These are phyloP conservation scores for Hypena proboscidalis DNA, from an alignment of 2,888 invertebrate species.

Conservation along the genomic window DNA sequence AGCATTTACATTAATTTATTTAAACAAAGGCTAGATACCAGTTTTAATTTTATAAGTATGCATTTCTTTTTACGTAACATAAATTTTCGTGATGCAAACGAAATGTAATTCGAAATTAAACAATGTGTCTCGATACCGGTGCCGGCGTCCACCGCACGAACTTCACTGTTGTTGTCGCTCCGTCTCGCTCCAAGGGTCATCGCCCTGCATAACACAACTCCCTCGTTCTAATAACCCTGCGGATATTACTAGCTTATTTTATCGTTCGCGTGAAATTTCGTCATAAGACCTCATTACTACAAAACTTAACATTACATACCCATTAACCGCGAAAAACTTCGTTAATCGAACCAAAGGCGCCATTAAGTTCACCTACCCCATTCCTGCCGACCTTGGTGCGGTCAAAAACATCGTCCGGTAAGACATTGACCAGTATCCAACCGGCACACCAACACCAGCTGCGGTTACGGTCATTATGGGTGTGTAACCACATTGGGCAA, in stretches of 20 bases:
- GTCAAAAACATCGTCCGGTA: constrained; percentile 69
- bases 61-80: constrained; percentile 2
- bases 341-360: constrained; percentile 44
- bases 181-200: constrained; percentile 81
- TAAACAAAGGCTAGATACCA: not conserved
- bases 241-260: constrained; percentile 63
- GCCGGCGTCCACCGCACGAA: constrained; percentile 61
- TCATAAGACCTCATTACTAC: constrained; percentile 20
- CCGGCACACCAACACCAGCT: constrained; percentile 57
- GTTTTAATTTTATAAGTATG: not conserved
- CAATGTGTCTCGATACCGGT: constrained; percentile 28
- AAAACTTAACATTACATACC: constrained; percentile 3
- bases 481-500: constrained; percentile 69
- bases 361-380: constrained; percentile 67
- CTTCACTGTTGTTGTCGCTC: constrained; percentile 83
- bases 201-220: constrained; percentile 73
- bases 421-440: constrained; percentile 74
- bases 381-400: constrained; percentile 77
- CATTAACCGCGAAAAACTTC: constrained; percentile 20
- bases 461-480: constrained; percentile 64
- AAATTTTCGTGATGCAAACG: constrained; percentile 19
- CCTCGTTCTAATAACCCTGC: constrained; percentile 80
- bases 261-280: constrained; percentile 49
- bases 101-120: constrained; percentile 35
- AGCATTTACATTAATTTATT: too few species aligned